Evolutionary conservation across 1,140 invertebrate genomes (phyloP), one percentile per base, ranked within the genome.

Genomic region (Campoletis sonorensis): DNA sequence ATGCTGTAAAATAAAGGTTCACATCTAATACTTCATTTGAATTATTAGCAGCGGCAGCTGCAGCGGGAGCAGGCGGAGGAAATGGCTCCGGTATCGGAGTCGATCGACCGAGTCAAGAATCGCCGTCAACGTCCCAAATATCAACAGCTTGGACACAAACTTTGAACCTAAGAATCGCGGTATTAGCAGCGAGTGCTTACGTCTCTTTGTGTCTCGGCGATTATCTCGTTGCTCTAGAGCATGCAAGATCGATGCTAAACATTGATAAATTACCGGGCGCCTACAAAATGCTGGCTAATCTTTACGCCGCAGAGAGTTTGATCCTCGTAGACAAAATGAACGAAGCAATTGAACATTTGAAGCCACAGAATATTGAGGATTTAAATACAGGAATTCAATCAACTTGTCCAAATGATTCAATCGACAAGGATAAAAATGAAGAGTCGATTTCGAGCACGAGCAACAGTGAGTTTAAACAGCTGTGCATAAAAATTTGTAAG

Each of bases 241-340:
- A 96, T 92, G 94, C 97, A 11, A 94, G 95, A 88, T 92, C 94
- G 37, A 89, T 97, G 18, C 88, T 97, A 26, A 92, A 88, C 76
- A 94, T 96, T 85, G 93, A 94, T 68, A 93, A 93, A 84, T 85
- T 95, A 58, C 95, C 95, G 21, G 94, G 93, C 16, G 93, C 94
- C 54, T 95, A 96, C 85, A 95, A 93, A 90, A 94, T 98, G 81
- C 92, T 98, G 81, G 97, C 95, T 0, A 96, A 98, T 90, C 94
- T 98, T 83, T 98, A 98, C 90, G 95, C 96, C 23, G 97, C 97
- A 0, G 98, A 99, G 91, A 95, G 97, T 61, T 91, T 97, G n/a
- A 95, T 98, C 83, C 94, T 96, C 77, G 91, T 98, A 87, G 96
- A 98, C 87, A 94, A 95, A 92, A 95, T 97, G 64, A 92, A 93